Evolutionary conservation across 2,797 vertebrate species (phyloP), one percentile per base, ranked within the genome.

Genomic region (Acipenser transmontanus): DNA sequence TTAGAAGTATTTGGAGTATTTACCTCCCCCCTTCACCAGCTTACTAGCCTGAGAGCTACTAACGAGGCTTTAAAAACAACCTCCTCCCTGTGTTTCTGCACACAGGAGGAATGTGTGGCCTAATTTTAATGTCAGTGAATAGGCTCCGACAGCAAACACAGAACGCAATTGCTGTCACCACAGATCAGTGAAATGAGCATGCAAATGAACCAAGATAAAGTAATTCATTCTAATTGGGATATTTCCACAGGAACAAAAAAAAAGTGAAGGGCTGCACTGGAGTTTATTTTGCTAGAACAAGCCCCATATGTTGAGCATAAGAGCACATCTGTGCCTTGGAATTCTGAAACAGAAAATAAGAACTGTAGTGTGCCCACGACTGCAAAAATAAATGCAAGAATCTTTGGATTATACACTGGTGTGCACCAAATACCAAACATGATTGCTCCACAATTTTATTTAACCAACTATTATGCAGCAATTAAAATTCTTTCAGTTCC

Each of bases 381-480:
- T 62, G 72, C 72, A 73, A 74, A 49, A 66, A 66, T 34, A 68
- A 69, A 70, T 50, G 49, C 8, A 3, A 8, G 62, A 67, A 71
- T 65, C 50, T 57, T 63, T 61, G 62, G 70, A 70, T 68, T 66
- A 71, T 62, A 66, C 50, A 63, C 62, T 64, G 64, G 60, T 65
- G 13, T 69, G 63, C 59, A 81, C 82, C 82, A 85, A 84, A 88
- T 81, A 84, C 77, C 75, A 78, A 73, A 79, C 77, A 70, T 85
- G 83, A 87, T 85, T 85, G 76, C 80, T 74, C 68, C 77, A 76
- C 80, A 83, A 87, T 84, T 82, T 82, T 82, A 84, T 84, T 87
- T 85, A 88, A 82, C 79, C 69, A 72, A 77, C 77, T 80, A 84
- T 86, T 85, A 83, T 86, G 81, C 82, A 76, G 82, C 81, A 86